Evolutionary conservation across 2,888 invertebrate genomes (phyloP), one percentile per base, ranked within the genome.

Genomic region (Chironomus riparius): DNA sequence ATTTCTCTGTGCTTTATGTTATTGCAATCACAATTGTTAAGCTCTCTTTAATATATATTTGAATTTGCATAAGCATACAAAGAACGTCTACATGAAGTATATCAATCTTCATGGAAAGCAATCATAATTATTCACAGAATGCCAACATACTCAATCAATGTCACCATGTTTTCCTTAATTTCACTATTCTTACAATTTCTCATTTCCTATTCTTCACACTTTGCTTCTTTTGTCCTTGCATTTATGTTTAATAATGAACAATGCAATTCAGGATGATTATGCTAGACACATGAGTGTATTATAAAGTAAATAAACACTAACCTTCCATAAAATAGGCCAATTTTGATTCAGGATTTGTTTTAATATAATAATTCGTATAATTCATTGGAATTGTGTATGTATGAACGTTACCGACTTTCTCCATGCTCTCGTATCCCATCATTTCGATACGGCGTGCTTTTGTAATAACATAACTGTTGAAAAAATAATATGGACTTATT

Each of bases 401-500:
- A n/a, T 69, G 18, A 13, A 38, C 12, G 18, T 76, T 61, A 68
- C 47, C 69, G 22, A 24, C 50, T 38, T 68, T 76, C 38, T 28
- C 22, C 68, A 69, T 61, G 3, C 15, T 56, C 12, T 22, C 28
- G 3, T 28, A 38, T 22, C 81, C 81, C 68, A 81, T 80, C 86
- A 88, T 87, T 81, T 88, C 88, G 83, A 89, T 85, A 81, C 87
- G 85, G 79, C 89, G 86, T 0, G 89, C 91, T 80, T 89, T 87
- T 80, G 89, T 87, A 79, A 93, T 89, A 79, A 91, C 86, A 80
- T 91, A 88, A 79, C 88, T 85, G 83, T 90, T 90, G 81, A 92
- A 89, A 86, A 91, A 92, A 84, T 89, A 88, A 82, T 91, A 88
- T 2, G 93, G 93, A 83, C 89, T 88, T 82, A 92, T 88, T 83